phyloP scores from a whole-genome alignment of 2,797 vertebrate species.

The Arrhamphus sclerolepis region DNA sequence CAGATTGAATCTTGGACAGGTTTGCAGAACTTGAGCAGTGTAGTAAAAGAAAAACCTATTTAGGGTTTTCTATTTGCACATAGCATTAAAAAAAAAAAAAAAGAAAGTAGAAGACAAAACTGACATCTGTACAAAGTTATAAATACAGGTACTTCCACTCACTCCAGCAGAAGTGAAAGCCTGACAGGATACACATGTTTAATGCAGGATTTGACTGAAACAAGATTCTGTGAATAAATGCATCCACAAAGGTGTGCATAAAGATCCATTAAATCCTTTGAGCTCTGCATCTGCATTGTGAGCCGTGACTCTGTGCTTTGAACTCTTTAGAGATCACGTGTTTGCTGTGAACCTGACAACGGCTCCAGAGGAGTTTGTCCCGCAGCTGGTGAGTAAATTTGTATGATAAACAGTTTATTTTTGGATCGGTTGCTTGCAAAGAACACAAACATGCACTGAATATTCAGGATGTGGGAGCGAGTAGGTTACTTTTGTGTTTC shows the following conservation, averaged over 20 bases:
- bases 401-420: conserved; percentile 14
- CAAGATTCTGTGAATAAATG: background rate
- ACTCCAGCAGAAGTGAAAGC: background rate
- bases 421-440: conserved; percentile 5
- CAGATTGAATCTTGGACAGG: too few species aligned
- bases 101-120: background rate
- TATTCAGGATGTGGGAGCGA: background rate
- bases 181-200: background rate
- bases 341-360: conserved; percentile 93
- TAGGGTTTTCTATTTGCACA: background rate
- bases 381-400: conserved; percentile 85
- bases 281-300: background rate
- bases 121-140: background rate
- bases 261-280: background rate
- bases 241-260: background rate
- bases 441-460: background rate
- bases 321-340: conserved; percentile 89
- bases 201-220: background rate
- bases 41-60: background rate
- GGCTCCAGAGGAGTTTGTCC: conserved; percentile 84
- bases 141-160: background rate
- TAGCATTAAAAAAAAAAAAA: too few species aligned
- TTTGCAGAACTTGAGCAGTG: background rate
- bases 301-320: conserved; percentile 17
- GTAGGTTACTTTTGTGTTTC: background rate